These are phyloP conservation scores for Panagrolaimus sp. DNA, from an alignment of 1,140 invertebrate genomes.

Conservation along the genomic window DNA sequence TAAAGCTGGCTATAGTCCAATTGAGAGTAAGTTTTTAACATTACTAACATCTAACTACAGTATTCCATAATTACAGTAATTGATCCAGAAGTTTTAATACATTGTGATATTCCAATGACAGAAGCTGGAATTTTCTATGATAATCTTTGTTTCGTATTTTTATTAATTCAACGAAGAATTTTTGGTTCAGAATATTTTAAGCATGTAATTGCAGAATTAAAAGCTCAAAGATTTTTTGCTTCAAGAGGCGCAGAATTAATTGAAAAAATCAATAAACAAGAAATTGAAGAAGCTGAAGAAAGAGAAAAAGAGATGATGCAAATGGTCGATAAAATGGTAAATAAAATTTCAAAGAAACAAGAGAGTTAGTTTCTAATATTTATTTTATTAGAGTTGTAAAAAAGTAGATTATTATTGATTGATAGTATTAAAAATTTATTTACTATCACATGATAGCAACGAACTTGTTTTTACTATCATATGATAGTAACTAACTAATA, in stretches of 20 bases:
- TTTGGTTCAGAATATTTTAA: constrained; percentile 94
- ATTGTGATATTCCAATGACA: constrained; percentile 71
- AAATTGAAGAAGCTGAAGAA: constrained; percentile 78
- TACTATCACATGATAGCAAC: too few species aligned
- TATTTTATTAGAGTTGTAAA: background rate
- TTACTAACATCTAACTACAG: constrained; percentile 11
- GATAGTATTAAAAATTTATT: too few species aligned
- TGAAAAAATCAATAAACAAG: constrained; percentile 78
- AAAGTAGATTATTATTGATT: too few species aligned
- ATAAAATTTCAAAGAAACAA: constrained; percentile 84
- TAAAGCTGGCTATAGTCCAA: constrained; percentile 29
- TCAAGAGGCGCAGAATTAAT: constrained; percentile 87
- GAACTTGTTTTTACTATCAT: too few species aligned
- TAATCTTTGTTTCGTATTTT: constrained; percentile 83
- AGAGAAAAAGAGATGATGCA: constrained; percentile 78
- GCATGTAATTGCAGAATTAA: constrained; percentile 84
- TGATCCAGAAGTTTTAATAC: constrained; percentile 29
- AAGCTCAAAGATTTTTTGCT: constrained; percentile 84
- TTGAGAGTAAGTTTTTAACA: constrained; percentile 18
- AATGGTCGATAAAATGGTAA: constrained; percentile 93
- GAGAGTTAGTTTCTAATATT: constrained; percentile 65
- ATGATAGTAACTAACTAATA: too few species aligned
- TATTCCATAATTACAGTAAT: constrained; percentile 17
- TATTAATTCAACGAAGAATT: constrained; percentile 80
- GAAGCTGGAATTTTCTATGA: constrained; percentile 86